These are phyloP conservation scores for Tamias sibiricus DNA, from an alignment of 2,113 vertebrate genomes.

Conservation along the genomic window DNA sequence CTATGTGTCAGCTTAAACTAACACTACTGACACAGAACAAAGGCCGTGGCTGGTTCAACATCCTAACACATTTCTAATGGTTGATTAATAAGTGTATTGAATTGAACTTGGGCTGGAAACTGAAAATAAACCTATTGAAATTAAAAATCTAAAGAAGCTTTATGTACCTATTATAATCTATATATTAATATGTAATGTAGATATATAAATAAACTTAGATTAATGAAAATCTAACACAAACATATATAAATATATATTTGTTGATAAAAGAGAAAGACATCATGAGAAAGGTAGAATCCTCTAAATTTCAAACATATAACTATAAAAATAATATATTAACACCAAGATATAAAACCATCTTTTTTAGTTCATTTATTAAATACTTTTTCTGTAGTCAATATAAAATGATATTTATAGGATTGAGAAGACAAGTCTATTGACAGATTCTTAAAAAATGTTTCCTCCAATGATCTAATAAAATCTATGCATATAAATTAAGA, in stretches of 20 bases:
- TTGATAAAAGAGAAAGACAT: not conserved
- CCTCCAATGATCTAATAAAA: not conserved
- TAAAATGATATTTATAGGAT: not conserved
- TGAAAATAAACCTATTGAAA: constrained; percentile 62
- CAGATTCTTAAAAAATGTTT: not conserved
- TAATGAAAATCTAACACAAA: not conserved
- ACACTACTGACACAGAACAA: constrained; percentile 93
- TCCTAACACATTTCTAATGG: constrained; percentile 91
- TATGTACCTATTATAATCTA: not conserved
- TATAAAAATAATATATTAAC: constrained; percentile 11
- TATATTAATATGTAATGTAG: not conserved
- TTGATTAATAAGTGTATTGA: constrained; percentile 92
- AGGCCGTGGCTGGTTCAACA: constrained; percentile 91
- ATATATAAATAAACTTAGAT: not conserved
- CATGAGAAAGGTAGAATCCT: not conserved
- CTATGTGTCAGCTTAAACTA: constrained; percentile 92
- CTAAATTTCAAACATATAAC: not conserved
- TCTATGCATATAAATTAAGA: not conserved
- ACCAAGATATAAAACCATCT: not conserved
- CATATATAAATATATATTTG: not conserved
- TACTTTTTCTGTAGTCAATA: not conserved
- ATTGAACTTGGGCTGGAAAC: constrained; percentile 78
- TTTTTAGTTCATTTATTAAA: not conserved
- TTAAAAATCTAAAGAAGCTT: not conserved
- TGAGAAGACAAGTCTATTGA: not conserved